Evolutionary conservation across 1,140 invertebrate genomes (phyloP).

Genomic region (Cheumatopsyche charites): DNA sequence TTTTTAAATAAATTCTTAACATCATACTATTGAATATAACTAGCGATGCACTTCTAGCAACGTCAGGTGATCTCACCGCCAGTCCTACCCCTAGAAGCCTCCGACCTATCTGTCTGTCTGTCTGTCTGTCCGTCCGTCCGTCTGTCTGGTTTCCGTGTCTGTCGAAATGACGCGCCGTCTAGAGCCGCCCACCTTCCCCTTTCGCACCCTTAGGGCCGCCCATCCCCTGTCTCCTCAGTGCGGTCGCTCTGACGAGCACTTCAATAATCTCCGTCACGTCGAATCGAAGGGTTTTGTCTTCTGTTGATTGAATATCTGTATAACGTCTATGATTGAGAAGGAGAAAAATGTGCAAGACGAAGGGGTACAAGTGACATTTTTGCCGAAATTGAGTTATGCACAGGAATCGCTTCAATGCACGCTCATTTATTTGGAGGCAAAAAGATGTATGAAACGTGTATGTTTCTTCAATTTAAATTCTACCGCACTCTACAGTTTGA

Average conservation of each 20-base stretch:
- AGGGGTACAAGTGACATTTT: no score
- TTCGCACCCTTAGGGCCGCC: background rate
- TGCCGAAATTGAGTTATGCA: no score
- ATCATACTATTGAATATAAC: conserved; percentile 13
- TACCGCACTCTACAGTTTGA: no score
- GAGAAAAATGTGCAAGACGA: conserved; percentile 12
- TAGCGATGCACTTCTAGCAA: conserved; percentile 42
- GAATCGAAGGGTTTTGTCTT: conserved; percentile 33
- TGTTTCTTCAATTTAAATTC: no score
- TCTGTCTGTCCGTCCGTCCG: conserved; percentile 27
- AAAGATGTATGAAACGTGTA: no score
- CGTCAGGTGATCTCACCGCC: conserved; percentile 40
- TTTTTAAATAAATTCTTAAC: no score
- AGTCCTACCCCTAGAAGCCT: background rate
- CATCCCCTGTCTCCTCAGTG: conserved; percentile 8
- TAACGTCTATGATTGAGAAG: conserved; percentile 21
- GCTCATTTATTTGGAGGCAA: no score
- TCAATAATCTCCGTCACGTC: conserved; percentile 40
- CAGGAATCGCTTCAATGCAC: no score
- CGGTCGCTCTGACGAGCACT: conserved; percentile 31
- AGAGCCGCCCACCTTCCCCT: conserved; percentile 16
- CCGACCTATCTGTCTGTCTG: conserved; percentile 32
- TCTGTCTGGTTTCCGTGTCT: conserved; percentile 42
- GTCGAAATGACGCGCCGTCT: conserved; percentile 41
- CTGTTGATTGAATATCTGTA: no score